Base-by-base conservation (phyloP, 2,888 invertebrate species). In the Heteromyza rotundicornis region DNA sequence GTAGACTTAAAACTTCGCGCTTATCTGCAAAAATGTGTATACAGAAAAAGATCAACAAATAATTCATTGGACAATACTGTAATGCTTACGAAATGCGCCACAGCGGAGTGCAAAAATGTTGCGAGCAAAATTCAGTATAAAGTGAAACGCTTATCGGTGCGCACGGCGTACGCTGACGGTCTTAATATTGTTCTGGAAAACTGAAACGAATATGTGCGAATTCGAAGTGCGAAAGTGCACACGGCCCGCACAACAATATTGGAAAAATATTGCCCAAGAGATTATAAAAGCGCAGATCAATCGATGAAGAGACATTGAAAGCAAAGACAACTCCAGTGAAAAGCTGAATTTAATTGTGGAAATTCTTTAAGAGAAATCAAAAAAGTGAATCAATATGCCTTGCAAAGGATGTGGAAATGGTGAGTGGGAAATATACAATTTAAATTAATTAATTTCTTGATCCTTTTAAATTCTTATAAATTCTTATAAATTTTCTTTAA, bases 391-490 rank as follows among this genome's bases (percentile, higher is more conserved):
- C 35, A 23, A 66, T 54, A 66, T 64, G 64, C 59, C 63, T 59
- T 63, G 60, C 60, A 63, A 65, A 61, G 60, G 57, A 32, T 64
- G 68, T 59, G 64, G 61, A 59, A 66, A 62, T 55, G 66, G 68
- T 66, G 40, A 40, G 52, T 32, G 27, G 10, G 27, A 27, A 7
- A 27, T 27, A 27, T 27, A 27, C 27, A 27, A 27, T 27, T n/a
- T n/a, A n/a, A n/a, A n/a, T n/a, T n/a, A n/a, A n/a, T n/a, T n/a
- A n/a, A n/a, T n/a, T 49, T 5, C 2, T 20, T 17, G 5, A 10
- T 19, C 36, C 36, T 36, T 16, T 2, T 14, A n/a, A n/a, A n/a
- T n/a, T n/a, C n/a, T n/a, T n/a, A n/a, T 12, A 12, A 24, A 22
- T 51, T 20, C 23, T n/a, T 50, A 22, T 12, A 32, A 8, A 40